These are phyloP conservation scores for Dicaeum eximium DNA, from an alignment of 2,113 vertebrate species.

Conservation along the genomic window DNA sequence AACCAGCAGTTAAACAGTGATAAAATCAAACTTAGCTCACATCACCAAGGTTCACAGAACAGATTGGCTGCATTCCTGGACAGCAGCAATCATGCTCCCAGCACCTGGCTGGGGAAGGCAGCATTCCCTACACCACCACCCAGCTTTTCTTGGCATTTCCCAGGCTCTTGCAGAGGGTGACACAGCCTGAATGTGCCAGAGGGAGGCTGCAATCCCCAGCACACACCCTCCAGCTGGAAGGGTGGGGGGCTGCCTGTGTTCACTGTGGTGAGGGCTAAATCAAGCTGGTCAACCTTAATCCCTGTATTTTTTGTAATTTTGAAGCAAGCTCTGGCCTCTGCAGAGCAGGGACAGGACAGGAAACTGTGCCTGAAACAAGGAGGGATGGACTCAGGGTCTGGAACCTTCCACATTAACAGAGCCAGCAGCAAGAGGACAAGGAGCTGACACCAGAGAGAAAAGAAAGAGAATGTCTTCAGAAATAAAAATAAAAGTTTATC, in stretches of 20 bases:
- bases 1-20: not conserved
- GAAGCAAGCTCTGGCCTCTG: not conserved
- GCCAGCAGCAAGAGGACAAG: not conserved
- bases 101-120: not conserved
- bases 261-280: not conserved
- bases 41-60: rapidly evolving
- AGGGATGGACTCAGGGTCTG: rapidly evolving
- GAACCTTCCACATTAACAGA: rapidly evolving
- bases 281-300: rapidly evolving
- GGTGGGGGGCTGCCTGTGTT: rapidly evolving
- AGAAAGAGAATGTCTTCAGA: not conserved
- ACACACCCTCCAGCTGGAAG: not conserved
- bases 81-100: not conserved
- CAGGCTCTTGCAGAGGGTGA: rapidly evolving
- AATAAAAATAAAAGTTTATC: not conserved
- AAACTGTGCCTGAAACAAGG: rapidly evolving
- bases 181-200: rapidly evolving
- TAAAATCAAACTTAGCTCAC: not conserved
- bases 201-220: not conserved
- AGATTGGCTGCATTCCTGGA: not conserved
- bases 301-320: not conserved
- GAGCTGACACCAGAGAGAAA: not conserved
- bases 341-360: not conserved
- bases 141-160: not conserved
- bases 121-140: not conserved